A percentile compares a stretch with the other conserved stretches of the same genome.
Conservation (phyloP, 92 coral and sea anemone species). For the Zoanthus gigantus region DNA sequence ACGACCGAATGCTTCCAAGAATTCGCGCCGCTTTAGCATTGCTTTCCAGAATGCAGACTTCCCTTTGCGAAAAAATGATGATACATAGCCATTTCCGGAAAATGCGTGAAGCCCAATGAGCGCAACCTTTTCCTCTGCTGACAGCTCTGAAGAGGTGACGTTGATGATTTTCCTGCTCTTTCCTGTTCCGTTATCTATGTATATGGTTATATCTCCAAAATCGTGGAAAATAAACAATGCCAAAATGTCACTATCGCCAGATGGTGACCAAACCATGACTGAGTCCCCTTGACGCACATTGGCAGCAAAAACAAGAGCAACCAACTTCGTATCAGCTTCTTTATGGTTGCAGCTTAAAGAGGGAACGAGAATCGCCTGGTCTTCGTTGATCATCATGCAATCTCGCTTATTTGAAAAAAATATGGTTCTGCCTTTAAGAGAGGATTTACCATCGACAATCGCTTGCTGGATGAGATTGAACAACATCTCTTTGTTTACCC, state of each 20-base stretch:
- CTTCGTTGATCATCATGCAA: too few relatives aligned
- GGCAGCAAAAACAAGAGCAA: too few relatives aligned
- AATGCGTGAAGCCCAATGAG: conserved; percentile 41
- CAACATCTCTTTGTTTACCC: too few relatives aligned
- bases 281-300: not conserved
- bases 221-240: not conserved
- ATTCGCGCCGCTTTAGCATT: too few relatives aligned
- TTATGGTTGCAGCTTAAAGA: too few relatives aligned
- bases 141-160: not conserved
- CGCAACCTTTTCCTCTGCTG: not conserved
- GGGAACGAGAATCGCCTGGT: too few relatives aligned
- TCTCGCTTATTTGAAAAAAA: too few relatives aligned
- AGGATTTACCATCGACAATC: not conserved
- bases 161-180: not conserved
- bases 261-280: conserved; percentile 28
- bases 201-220: not conserved
- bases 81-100: conserved; percentile 34
- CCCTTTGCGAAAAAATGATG: conserved; percentile 43
- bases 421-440: too few relatives aligned
- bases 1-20: too few relatives aligned
- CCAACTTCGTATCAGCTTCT: too few relatives aligned
- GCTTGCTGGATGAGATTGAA: too few relatives aligned
- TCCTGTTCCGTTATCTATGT: conserved; percentile 23
- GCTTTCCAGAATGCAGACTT: conserved; percentile 27
- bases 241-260: conserved; percentile 44